A percentile compares a stretch with the other conserved stretches of the same genome.
Evolutionary conservation across 92 coral and sea anemone species (phyloP).

Genomic region (Phymanthus crucifer): DNA sequence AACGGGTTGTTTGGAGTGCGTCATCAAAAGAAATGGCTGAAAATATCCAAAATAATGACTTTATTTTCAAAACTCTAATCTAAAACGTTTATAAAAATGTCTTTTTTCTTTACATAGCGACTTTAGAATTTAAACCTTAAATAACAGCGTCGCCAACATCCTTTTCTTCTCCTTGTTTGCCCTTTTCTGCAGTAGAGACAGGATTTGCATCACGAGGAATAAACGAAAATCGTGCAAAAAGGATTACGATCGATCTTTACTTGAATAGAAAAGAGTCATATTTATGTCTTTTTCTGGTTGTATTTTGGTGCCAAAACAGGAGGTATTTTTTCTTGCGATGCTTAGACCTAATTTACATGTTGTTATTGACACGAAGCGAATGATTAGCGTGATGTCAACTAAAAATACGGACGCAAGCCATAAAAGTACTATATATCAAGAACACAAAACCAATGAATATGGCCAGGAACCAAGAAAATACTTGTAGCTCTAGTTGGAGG

Average conservation of each 20-base stretch:
- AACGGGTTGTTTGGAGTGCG: slow-evolving; percentile 7
- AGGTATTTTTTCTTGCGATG: too few relatives aligned
- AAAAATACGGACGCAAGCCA: not conserved
- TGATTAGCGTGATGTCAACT: too few relatives aligned
- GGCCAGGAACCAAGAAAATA: not conserved
- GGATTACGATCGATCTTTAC: not conserved
- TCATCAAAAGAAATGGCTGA: not conserved
- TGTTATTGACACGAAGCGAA: too few relatives aligned
- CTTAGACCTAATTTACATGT: too few relatives aligned
- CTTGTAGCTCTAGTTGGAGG: not conserved
- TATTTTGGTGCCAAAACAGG: too few relatives aligned
- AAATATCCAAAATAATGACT: not conserved
- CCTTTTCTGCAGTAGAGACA: not conserved
- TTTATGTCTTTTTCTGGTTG: too few relatives aligned
- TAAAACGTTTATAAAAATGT: not conserved
- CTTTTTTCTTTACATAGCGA: not conserved
- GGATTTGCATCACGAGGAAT: not conserved
- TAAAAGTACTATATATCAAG: not conserved
- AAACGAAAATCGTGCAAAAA: not conserved
- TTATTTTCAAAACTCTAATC: not conserved
- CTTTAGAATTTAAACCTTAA: not conserved
- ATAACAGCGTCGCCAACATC: not conserved
- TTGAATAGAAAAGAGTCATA: too few relatives aligned
- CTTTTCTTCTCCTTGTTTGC: not conserved
- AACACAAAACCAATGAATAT: not conserved